Percentiles rank a stretch among this genome's conserved stretches.
These are phyloP conservation scores for Mythimna lalbum DNA, from an alignment of 2,888 invertebrate species.

Conservation along the genomic window DNA sequence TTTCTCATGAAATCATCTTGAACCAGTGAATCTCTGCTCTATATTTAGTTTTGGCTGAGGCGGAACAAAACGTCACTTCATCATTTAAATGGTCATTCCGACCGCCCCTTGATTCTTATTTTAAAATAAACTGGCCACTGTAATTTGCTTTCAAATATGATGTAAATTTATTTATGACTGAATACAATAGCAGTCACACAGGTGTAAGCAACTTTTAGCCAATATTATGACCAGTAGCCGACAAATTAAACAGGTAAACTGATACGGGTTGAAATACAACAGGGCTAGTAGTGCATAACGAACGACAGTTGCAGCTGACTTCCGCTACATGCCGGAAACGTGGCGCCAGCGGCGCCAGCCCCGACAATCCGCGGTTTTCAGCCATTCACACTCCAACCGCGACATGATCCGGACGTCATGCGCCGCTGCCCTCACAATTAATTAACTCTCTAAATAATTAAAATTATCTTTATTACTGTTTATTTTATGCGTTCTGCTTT, in stretches of 20 bases:
- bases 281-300: conserved; percentile 82
- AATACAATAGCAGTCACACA: conserved; percentile 51
- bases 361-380: conserved; percentile 76
- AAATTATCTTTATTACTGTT: conserved; percentile 40
- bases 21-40: conserved; percentile 39
- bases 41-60: conserved; percentile 47
- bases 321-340: conserved; percentile 83
- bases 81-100: conserved; percentile 15
- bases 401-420: conserved; percentile 79
- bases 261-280: conserved; percentile 76
- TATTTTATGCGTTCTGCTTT: conserved; percentile 43
- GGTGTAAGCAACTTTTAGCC: conserved; percentile 42
- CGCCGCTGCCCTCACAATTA: conserved; percentile 71
- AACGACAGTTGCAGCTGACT: conserved; percentile 85
- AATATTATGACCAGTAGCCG: conserved; percentile 69
- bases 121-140: background rate
- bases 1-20: conserved; percentile 57
- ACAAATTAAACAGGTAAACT: conserved; percentile 75
- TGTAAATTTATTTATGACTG: conserved; percentile 43
- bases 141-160: conserved; percentile 36
- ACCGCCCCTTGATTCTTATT: background rate
- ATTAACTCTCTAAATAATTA: conserved; percentile 65
- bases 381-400: conserved; percentile 76
- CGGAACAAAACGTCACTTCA: conserved; percentile 42
- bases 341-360: conserved; percentile 84